Base-by-base conservation (phyloP, 2,888 invertebrate genomes). In the Oeneis ivallda region DNA sequence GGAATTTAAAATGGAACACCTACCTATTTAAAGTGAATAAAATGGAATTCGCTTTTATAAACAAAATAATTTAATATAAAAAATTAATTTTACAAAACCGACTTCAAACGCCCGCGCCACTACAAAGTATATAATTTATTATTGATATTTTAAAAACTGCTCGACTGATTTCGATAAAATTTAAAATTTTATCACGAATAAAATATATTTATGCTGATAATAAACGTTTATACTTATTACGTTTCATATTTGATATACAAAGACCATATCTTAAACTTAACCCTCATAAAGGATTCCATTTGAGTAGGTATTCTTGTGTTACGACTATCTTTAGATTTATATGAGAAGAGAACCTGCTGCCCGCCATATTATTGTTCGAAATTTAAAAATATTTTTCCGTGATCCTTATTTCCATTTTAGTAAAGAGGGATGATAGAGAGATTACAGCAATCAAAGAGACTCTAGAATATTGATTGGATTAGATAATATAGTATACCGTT, bases 321-420 rank as follows among this genome's bases (percentile, higher is more conserved):
- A 89, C 87, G 82, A 75, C 81, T 85, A 85, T 88, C 86, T 89
- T 83, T 81, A 88, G 89, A 91, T 91, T 91, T 90, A 90, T 87
- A n/a, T n/a, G n/a, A n/a, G n/a, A n/a, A n/a, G 76, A 84, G 82
- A 82, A 82, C 82, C 89, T 86, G 80, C 85, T 86, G 87, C 87
- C 89, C 81, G 83, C 88, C 86, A 86, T 89, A 87, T 41, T 41
- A 41, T 87, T 90, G 89, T 87, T 84, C 86, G 87, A n/a, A n/a
- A n/a, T 90, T 89, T 87, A 87, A 89, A 89, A 89, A 86, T 87
- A 86, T 87, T 84, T 86, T 77, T 53, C 74, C 77, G n/a, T n/a
- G n/a, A n/a, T n/a, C n/a, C n/a, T n/a, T n/a, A n/a, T n/a, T n/a
- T n/a, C n/a, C 79, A 76, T 76, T 75, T 79, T 81, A 78, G 79